A percentile compares a stretch with the other conserved stretches of the same genome.
phyloP scores from a whole-genome alignment of 1,140 invertebrate genomes.

The Trachymyrmex cornetzi region DNA sequence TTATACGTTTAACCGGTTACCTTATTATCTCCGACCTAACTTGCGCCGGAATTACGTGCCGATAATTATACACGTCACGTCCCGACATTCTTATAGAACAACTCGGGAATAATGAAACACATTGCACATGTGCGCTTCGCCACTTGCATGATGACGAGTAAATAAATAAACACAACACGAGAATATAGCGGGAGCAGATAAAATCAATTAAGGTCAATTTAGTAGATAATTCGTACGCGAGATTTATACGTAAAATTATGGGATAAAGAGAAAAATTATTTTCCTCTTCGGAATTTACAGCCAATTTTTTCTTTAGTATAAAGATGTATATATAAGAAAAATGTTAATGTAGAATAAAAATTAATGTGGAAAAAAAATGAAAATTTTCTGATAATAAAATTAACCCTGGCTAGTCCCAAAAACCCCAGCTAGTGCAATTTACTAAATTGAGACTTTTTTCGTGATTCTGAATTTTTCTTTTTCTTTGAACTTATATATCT shows the following conservation, averaged over 20 bases:
- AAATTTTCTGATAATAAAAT: constrained; percentile 1
- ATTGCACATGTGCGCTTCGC: not conserved
- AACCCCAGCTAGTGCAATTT: no score
- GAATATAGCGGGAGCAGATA: not conserved
- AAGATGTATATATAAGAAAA: not conserved
- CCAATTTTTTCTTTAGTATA: not conserved
- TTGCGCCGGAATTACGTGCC: constrained; percentile 53
- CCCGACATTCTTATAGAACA: constrained; percentile 41
- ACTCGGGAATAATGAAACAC: constrained; percentile 15
- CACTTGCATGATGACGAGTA: constrained; percentile 18
- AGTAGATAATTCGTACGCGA: constrained; percentile 17
- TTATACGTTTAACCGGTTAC: constrained; percentile 62
- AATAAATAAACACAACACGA: constrained; percentile 38
- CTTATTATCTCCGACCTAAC: constrained; percentile 59
- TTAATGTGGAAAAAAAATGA: not conserved
- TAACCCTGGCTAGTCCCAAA: not conserved
- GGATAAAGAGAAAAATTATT: not conserved
- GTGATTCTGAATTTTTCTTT: no score
- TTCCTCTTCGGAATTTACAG: no score
- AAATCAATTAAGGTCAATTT: constrained; percentile 47
- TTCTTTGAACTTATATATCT: no score
- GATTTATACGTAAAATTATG: constrained; percentile 1
- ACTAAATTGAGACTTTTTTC: no score
- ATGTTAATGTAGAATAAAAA: not conserved
- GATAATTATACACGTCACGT: constrained; percentile 55